Percentiles rank a stretch among this genome's conserved stretches.
These are phyloP conservation scores for Gasterosteus aculeatus DNA, from an alignment of 2,113 vertebrate genomes.

Conservation along the genomic window DNA sequence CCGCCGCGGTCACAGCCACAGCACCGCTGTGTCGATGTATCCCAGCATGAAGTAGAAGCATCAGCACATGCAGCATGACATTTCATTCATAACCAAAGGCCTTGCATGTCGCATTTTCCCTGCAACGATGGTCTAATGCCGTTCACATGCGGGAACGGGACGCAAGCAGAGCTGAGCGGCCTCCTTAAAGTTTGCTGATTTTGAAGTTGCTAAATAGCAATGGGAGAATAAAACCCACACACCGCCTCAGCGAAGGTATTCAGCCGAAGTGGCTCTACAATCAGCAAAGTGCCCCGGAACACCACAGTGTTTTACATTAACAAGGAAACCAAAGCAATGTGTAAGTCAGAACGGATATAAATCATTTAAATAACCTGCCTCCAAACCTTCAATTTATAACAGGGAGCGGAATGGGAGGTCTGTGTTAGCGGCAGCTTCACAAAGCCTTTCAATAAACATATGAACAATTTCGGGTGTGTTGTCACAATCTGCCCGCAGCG, in stretches of 20 bases:
- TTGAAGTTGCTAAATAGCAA: constrained; percentile 45
- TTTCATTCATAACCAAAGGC: constrained; percentile 27
- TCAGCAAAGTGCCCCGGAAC: constrained; percentile 69
- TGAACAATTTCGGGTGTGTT: constrained; percentile 52
- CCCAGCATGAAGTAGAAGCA: neutral
- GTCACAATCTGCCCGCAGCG: constrained; percentile 22
- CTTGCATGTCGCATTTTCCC: neutral
- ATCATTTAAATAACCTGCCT: constrained; percentile 72
- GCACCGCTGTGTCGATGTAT: neutral
- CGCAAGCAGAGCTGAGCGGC: neutral
- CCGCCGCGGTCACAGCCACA: neutral
- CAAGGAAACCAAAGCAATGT: constrained; percentile 67
- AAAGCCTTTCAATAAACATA: constrained; percentile 61
- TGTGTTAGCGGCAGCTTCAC: constrained; percentile 23
- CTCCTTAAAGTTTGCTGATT: constrained; percentile 19
- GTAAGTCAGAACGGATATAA: constrained; percentile 62
- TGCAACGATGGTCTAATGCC: neutral
- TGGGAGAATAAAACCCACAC: constrained; percentile 31
- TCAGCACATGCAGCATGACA: constrained; percentile 28
- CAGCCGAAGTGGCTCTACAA: constrained; percentile 62
- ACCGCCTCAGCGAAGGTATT: constrained; percentile 37
- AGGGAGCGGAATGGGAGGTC: constrained; percentile 19
- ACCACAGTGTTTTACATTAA: constrained; percentile 59
- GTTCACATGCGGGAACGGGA: constrained; percentile 9
- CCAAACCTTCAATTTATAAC: constrained; percentile 54